Evolutionary conservation across 2,888 invertebrate genomes (phyloP), one percentile per base, ranked within the genome.

Genomic region (Pseudolycoriella hygida): DNA sequence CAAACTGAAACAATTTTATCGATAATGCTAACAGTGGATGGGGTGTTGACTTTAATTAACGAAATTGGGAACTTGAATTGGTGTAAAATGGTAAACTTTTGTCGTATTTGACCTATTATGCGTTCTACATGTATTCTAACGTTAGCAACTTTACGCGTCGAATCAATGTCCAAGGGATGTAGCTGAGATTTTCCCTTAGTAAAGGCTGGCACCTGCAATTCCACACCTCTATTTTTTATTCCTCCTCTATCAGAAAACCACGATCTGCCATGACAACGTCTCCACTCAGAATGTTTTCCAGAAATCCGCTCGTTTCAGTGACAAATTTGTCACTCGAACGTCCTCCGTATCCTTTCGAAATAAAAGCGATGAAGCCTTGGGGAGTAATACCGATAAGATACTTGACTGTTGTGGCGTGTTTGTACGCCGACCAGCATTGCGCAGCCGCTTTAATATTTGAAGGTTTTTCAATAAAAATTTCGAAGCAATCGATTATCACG

Each of bases 381-480:
- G 37, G 37, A 14, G 37, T 15, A 5, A 37, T 12, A 15, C 14
- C 37, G 4, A 37, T 37, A 14, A 37, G 15, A 37, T 14, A 37
- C 11, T 37, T 37, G 5, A 37, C 11, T 37, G 37, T 37, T 4
- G 5, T 8, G 11, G n/a, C 14, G 11, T 37, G 37, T 15, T 37
- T 37, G 11, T 37, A 37, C 5, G 3, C 4, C 4, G 37, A 37
- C 5, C 5, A 37, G 15, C n/a, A 12, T 37, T 37, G 14, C 4
- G 14, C 15, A 3, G 37, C 5, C 4, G 37, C 37, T 37, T 37
- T 37, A 4, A 4, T 4, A 37, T 37, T 37, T 4, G 37, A 37
- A 3, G 37, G 37, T 37, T 37, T 37, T 37, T 37, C 37, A 14
- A 37, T 37, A 37, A 37, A 37, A 6, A 37, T 37, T 37, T 37